These are phyloP conservation scores for Sphenodon punctatus DNA, from an alignment of 2,797 vertebrate genomes.

Conservation along the genomic window DNA sequence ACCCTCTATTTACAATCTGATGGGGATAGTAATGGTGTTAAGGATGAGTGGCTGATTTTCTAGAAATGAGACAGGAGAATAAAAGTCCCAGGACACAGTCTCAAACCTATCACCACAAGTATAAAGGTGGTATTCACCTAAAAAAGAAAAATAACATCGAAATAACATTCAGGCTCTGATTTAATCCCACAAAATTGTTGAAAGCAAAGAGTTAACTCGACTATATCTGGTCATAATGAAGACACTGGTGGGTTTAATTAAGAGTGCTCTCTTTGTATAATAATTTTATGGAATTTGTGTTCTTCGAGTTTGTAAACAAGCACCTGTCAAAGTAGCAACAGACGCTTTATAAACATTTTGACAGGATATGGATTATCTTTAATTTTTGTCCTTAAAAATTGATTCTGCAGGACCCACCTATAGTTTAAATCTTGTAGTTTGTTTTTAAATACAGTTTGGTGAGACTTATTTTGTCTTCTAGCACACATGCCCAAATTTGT, in stretches of 20 bases:
- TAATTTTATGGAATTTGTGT: slow-evolving; percentile 43
- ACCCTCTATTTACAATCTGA: not conserved
- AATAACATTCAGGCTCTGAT: not conserved
- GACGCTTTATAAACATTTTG: slow-evolving; percentile 55
- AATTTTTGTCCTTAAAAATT: slow-evolving; percentile 52
- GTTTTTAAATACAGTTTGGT: slow-evolving; percentile 2
- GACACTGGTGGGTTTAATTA: not conserved
- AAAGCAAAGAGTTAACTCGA: slow-evolving; percentile 9
- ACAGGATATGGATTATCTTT: slow-evolving; percentile 54
- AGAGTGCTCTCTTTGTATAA: slow-evolving; percentile 47
- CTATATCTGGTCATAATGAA: not conserved
- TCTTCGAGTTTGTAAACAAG: slow-evolving; percentile 54
- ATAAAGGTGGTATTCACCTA: slow-evolving; percentile 26
- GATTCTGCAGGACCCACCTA: slow-evolving; percentile 59
- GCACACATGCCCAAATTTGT: slow-evolving; percentile 13
- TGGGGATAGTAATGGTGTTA: not conserved
- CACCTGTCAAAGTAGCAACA: slow-evolving; percentile 44
- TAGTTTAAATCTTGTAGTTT: slow-evolving; percentile 50
- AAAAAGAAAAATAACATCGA: not conserved
- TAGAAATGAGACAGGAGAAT: not conserved
- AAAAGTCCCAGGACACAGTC: slow-evolving; percentile 13
- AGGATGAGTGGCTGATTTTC: not conserved
- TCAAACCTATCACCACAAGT: slow-evolving; percentile 12
- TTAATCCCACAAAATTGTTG: slow-evolving; percentile 42
- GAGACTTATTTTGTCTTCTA: slow-evolving; percentile 32